A percentile compares a stretch with the other conserved stretches of the same genome.
Conservation (phyloP, 2,113 vertebrate species). For the Verasper variegatus region DNA sequence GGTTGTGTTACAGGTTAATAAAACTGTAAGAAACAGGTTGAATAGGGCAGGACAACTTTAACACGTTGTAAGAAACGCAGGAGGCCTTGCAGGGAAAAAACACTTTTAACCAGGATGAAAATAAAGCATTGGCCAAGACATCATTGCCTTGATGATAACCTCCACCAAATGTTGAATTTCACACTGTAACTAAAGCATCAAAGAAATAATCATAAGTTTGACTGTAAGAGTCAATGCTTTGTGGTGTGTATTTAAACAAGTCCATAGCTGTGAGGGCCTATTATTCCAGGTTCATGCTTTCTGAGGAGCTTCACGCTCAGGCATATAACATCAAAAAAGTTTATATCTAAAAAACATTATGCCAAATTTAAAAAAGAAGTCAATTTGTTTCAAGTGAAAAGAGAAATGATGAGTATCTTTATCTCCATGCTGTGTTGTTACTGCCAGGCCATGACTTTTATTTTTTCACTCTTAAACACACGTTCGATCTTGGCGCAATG, state of each 20-base stretch:
- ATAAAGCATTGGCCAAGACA: conserved; percentile 5
- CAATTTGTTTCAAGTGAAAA: neutral
- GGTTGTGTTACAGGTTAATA: conserved; percentile 36
- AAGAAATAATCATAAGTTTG: conserved; percentile 20
- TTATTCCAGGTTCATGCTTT: conserved; percentile 51
- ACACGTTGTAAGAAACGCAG: conserved; percentile 26
- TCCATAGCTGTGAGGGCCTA: conserved; percentile 44
- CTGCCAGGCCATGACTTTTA: conserved; percentile 11
- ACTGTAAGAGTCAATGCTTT: conserved; percentile 31
- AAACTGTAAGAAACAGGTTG: conserved; percentile 12
- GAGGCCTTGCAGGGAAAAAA: conserved; percentile 6
- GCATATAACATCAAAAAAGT: conserved; percentile 51
- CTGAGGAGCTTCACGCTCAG: conserved; percentile 56
- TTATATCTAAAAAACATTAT: conserved; percentile 53
- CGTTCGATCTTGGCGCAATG: conserved; percentile 33
- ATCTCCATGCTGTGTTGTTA: neutral
- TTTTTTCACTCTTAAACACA: conserved; percentile 33
- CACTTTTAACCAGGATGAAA: conserved; percentile 13
- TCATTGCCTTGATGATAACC: conserved; percentile 20
- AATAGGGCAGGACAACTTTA: neutral
- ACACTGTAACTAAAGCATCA: conserved; percentile 6
- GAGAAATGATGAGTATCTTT: conserved; percentile 1
- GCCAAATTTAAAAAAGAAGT: conserved; percentile 47
- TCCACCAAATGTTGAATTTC: conserved; percentile 16
- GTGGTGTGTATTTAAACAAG: conserved; percentile 27